These are phyloP conservation scores for Aethes cnicana DNA, from an alignment of 2,888 invertebrate genomes.

Conservation along the genomic window DNA sequence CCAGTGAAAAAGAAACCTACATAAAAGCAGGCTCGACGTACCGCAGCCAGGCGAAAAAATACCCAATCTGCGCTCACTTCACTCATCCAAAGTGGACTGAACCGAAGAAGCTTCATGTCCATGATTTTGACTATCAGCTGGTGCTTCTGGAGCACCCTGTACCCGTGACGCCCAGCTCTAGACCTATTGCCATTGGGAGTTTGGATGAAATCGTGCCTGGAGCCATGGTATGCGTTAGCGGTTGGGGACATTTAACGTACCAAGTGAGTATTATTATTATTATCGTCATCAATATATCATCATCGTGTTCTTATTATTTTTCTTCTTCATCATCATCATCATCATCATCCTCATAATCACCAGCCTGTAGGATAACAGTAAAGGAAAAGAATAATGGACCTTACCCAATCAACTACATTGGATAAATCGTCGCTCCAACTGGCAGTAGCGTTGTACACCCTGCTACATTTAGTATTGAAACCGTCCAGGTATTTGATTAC, in stretches of 20 bases:
- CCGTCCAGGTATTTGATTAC: too few species aligned
- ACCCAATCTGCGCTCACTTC: constrained; percentile 64
- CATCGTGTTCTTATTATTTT: background rate
- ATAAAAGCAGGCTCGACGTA: constrained; percentile 61
- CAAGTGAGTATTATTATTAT: constrained; percentile 50
- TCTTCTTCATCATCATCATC: too few species aligned
- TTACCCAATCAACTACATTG: too few species aligned
- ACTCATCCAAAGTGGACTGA: constrained; percentile 58
- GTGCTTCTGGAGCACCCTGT: constrained; percentile 58
- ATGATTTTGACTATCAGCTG: constrained; percentile 71
- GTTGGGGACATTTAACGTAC: constrained; percentile 64
- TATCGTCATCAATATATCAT: background rate
- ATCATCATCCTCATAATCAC: too few species aligned
- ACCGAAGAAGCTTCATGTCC: constrained; percentile 42
- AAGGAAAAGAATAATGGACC: too few species aligned
- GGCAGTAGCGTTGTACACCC: too few species aligned
- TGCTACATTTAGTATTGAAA: too few species aligned
- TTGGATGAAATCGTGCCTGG: constrained; percentile 50
- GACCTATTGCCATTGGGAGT: constrained; percentile 65
- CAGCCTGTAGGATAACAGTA: too few species aligned
- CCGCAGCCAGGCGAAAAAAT: constrained; percentile 46
- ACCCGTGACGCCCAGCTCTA: constrained; percentile 49
- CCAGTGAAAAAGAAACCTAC: constrained; percentile 52
- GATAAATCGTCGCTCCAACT: too few species aligned
- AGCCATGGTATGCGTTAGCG: constrained; percentile 51